Conservation (phyloP, 2,888 invertebrate species). For the Mystacides longicornis region DNA sequence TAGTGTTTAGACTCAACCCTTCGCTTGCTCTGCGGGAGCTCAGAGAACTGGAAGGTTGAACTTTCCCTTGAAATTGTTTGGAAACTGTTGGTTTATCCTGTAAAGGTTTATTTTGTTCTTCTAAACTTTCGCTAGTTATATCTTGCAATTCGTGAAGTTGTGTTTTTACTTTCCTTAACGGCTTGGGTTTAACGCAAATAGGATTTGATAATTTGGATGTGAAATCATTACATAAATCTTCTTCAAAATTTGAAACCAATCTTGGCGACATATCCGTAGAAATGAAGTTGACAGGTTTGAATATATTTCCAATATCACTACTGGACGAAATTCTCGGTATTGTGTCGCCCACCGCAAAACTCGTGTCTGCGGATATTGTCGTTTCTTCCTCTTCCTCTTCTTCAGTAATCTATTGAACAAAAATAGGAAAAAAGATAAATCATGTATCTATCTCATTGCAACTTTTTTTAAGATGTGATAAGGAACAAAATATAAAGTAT, state of each 20-base stretch:
- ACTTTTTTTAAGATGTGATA: no score
- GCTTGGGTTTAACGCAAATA: slow-evolving; percentile 19
- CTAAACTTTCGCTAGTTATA: background rate
- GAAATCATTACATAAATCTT: slow-evolving; percentile 28
- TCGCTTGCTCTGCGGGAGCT: slow-evolving; percentile 21
- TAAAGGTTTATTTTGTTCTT: background rate
- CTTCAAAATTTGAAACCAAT: slow-evolving; percentile 28
- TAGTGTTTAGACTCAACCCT: slow-evolving; percentile 12
- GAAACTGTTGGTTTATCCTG: slow-evolving; percentile 27
- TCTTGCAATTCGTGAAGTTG: no score
- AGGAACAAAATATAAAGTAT: no score
- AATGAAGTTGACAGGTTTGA: background rate
- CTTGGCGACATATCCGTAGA: slow-evolving; percentile 27
- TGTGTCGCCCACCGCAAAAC: slow-evolving; percentile 36
- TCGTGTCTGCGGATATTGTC: slow-evolving; percentile 48
- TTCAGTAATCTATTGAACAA: slow-evolving; percentile 36
- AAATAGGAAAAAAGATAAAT: no score
- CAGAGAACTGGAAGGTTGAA: slow-evolving; percentile 24
- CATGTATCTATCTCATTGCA: no score
- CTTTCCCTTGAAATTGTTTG: slow-evolving; percentile 40
- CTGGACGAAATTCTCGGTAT: no score
- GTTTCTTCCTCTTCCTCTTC: slow-evolving; percentile 52
- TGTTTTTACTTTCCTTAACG: slow-evolving; percentile 11
- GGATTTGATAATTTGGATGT: slow-evolving; percentile 20
- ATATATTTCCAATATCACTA: slow-evolving; percentile 2